phyloP scores from a whole-genome alignment of 2,888 invertebrate species.

The Sceliomorpha sp. region DNA sequence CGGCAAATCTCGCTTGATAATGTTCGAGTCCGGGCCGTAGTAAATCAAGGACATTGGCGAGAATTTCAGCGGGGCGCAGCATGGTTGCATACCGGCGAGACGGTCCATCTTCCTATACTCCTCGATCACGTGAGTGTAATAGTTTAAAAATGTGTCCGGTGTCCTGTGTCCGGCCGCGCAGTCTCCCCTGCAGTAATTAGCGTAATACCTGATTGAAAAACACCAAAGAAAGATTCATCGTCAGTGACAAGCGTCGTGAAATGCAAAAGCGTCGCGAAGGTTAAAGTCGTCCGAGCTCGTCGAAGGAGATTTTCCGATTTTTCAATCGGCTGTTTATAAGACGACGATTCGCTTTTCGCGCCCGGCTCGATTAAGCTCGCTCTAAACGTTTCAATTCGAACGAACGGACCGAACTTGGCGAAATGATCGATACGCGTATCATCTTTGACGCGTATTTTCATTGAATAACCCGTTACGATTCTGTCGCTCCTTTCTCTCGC shows the following conservation, averaged over 20 bases:
- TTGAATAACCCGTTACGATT: slow-evolving; percentile 18
- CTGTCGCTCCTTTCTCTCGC: slow-evolving; percentile 11
- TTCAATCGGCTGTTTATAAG: no score
- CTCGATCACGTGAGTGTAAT: slow-evolving; percentile 95
- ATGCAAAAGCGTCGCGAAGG: no score
- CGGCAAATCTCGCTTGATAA: slow-evolving; percentile 95
- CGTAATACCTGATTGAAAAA: slow-evolving; percentile 85
- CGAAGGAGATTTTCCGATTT: no score
- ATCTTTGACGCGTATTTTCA: slow-evolving; percentile 4
- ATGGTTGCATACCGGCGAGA: slow-evolving; percentile 90
- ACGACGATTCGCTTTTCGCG: no score
- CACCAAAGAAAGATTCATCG: no score
- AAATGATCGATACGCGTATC: background rate
- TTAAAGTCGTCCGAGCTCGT: no score
- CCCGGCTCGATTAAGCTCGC: no score
- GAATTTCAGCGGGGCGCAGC: slow-evolving; percentile 95
- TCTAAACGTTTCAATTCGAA: slow-evolving; percentile 1
- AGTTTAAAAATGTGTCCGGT: slow-evolving; percentile 91
- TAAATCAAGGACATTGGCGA: slow-evolving; percentile 96
- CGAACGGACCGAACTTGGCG: background rate
- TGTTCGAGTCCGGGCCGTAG: slow-evolving; percentile 93
- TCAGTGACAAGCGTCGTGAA: no score
- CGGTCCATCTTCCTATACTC: slow-evolving; percentile 90
- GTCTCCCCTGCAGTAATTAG: slow-evolving; percentile 95
- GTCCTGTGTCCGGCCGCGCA: slow-evolving; percentile 89